phyloP scores from a whole-genome alignment of 2,797 vertebrate genomes.

The Gymnopithys bicolor region DNA sequence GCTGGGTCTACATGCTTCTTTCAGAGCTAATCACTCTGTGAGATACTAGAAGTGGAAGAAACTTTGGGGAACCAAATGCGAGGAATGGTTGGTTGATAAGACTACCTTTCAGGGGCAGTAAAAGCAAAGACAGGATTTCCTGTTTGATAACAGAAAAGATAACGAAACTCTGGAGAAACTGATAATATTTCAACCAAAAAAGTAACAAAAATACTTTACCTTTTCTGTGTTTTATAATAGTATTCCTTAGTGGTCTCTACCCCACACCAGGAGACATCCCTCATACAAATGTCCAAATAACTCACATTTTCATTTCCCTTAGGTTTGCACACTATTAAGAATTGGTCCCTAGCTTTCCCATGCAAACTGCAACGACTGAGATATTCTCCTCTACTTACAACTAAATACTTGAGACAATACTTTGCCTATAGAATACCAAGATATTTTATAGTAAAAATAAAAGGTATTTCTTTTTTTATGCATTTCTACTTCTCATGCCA shows the following conservation, averaged over 20 bases:
- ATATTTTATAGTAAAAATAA: background rate
- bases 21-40: background rate
- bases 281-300: background rate
- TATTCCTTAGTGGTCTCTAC: background rate
- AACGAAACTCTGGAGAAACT: background rate
- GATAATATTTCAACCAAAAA: background rate
- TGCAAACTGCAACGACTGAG: background rate
- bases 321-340: background rate
- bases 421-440: background rate
- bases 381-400: background rate
- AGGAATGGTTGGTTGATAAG: constrained; percentile 29
- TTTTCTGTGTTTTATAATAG: background rate
- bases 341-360: background rate
- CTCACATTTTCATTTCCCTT: background rate
- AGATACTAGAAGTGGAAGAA: constrained; percentile 38
- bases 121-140: constrained; percentile 42
- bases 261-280: background rate
- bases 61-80: background rate
- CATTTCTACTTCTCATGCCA: background rate
- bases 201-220: background rate
- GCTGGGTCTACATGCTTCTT: constrained; percentile 1
- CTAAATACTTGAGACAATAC: background rate
- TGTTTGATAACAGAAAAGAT: constrained; percentile 17
- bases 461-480: background rate
- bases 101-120: background rate